These are phyloP conservation scores for Sigmodon hispidus DNA, from an alignment of 2,113 vertebrate genomes.

Conservation along the genomic window DNA sequence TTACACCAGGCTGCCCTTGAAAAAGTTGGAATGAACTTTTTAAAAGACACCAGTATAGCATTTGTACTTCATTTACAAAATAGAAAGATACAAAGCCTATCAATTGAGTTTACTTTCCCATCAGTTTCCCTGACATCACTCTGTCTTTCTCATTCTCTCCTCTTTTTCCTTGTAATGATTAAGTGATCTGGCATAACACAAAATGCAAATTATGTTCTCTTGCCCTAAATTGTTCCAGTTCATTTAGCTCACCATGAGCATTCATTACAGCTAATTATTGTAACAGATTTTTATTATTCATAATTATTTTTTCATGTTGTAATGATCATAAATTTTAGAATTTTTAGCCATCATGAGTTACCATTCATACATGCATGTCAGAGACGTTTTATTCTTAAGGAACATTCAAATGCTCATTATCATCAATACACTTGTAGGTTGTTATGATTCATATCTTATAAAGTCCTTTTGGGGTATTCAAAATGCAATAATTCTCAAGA, in stretches of 20 bases:
- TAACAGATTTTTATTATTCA: constrained; percentile 87
- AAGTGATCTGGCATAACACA: constrained; percentile 84
- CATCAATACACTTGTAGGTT: constrained; percentile 75
- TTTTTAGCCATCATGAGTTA: constrained; percentile 81
- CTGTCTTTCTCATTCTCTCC: not conserved
- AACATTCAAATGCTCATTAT: constrained; percentile 83
- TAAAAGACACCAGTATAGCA: not conserved
- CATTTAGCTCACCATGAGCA: constrained; percentile 84
- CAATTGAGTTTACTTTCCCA: not conserved
- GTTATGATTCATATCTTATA: constrained; percentile 81
- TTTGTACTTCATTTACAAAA: not conserved
- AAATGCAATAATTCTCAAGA: constrained; percentile 70
- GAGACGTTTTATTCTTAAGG: constrained; percentile 57
- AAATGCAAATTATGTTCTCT: constrained; percentile 84
- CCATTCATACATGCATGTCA: constrained; percentile 82
- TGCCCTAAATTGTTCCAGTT: constrained; percentile 85
- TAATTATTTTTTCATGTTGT: constrained; percentile 86
- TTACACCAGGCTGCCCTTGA: not conserved
- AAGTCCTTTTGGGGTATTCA: constrained; percentile 69
- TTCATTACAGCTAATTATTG: constrained; percentile 87
- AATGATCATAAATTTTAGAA: constrained; percentile 86
- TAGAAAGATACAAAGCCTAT: not conserved
- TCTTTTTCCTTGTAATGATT: constrained; percentile 73
- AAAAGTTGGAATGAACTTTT: not conserved
- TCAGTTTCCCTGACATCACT: not conserved